Evolutionary conservation across 2,888 invertebrate species (phyloP).

Genomic region (Torymus auratus): DNA sequence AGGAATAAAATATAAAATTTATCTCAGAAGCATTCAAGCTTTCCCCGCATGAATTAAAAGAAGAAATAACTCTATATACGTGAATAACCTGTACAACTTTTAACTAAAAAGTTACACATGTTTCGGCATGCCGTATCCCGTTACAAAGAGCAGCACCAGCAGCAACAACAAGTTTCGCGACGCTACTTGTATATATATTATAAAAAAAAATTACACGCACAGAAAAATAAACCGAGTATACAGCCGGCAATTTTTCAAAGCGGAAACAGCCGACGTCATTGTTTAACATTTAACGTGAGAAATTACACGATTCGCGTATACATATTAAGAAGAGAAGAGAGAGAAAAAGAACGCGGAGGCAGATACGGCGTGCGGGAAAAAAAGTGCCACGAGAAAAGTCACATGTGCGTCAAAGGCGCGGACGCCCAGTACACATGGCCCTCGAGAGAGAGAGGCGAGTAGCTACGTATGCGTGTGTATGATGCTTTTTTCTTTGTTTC

Average conservation of each 20-base stretch:
- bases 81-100: too few relatives aligned
- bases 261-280: conserved; percentile 1
- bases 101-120: too few relatives aligned
- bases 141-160: too few relatives aligned
- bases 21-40: too few relatives aligned
- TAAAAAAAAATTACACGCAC: too few relatives aligned
- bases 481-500: conserved; percentile 41
- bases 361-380: background rate
- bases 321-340: conserved; percentile 9
- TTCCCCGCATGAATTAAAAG: too few relatives aligned
- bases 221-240: background rate
- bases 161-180: too few relatives aligned
- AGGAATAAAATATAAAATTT: too few relatives aligned
- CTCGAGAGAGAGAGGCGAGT: conserved; percentile 17
- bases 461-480: background rate
- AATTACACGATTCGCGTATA: conserved; percentile 20
- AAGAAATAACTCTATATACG: too few relatives aligned
- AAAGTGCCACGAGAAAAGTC: conserved; percentile 38
- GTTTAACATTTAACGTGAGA: conserved; percentile 11
- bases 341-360: background rate
- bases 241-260: background rate
- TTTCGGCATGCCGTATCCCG: too few relatives aligned
- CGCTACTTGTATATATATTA: too few relatives aligned
- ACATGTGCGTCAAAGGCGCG: conserved; percentile 45
- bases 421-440: conserved; percentile 55